Evolutionary conservation across 2,797 vertebrate genomes (phyloP).

Genomic region (Kryptopterus vitreolus): DNA sequence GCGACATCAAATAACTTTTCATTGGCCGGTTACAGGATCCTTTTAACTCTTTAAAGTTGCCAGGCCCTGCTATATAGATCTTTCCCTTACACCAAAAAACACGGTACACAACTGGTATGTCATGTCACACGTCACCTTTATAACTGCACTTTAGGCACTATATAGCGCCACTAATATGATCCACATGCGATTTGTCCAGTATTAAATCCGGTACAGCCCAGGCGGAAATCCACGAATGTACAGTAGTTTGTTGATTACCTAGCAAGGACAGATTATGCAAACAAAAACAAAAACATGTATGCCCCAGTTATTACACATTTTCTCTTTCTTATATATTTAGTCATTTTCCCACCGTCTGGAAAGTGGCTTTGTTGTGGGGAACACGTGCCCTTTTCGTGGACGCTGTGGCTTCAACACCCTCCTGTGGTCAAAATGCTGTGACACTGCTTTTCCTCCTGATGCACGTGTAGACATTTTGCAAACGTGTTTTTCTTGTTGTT

Average conservation of each 20-base stretch:
- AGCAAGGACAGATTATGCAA: not conserved
- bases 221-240: not conserved
- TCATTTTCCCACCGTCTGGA: not conserved
- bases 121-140: not conserved
- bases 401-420: slow-evolving; percentile 49
- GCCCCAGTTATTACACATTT: not conserved
- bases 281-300: too few species aligned
- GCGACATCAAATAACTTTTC: slow-evolving; percentile 47
- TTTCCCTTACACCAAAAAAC: not conserved
- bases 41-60: slow-evolving; percentile 42
- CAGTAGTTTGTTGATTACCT: not conserved
- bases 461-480: not conserved
- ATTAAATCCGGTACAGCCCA: not conserved
- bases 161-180: not conserved
- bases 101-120: not conserved
- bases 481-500: not conserved
- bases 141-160: not conserved
- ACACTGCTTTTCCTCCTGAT: slow-evolving; percentile 11
- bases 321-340: too few species aligned
- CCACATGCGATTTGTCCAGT: not conserved
- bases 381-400: slow-evolving; percentile 37
- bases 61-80: not conserved
- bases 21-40: slow-evolving; percentile 54
- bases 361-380: slow-evolving; percentile 39
- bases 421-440: slow-evolving; percentile 48